These are phyloP conservation scores for Mesoligia furuncula DNA, from an alignment of 2,888 invertebrate genomes.

Conservation along the genomic window DNA sequence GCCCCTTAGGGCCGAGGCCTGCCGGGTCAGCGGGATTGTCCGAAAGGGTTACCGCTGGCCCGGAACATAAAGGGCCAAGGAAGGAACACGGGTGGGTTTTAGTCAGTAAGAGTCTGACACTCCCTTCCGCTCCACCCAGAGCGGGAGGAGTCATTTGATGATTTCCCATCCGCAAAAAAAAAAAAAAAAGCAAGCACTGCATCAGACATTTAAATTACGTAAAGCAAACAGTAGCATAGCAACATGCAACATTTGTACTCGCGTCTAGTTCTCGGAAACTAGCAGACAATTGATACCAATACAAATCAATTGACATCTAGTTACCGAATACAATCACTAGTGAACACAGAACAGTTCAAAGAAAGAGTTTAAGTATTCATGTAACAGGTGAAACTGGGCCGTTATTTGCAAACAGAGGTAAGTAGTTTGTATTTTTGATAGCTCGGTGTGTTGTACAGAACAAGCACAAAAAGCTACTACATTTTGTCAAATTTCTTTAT, in stretches of 20 bases:
- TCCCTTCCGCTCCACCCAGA: too few relatives aligned
- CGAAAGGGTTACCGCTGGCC: too few relatives aligned
- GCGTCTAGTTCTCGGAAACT: constrained; percentile 26
- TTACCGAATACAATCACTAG: neutral
- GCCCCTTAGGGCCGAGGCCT: too few relatives aligned
- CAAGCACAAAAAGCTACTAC: too few relatives aligned
- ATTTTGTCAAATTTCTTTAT: too few relatives aligned
- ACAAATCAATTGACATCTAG: constrained; percentile 46
- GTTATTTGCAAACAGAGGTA: neutral
- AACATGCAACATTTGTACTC: neutral
- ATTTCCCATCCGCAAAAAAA: too few relatives aligned
- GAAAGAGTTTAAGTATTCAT: constrained; percentile 15
- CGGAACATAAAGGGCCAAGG: too few relatives aligned
- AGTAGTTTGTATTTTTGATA: neutral
- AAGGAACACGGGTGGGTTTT: too few relatives aligned
- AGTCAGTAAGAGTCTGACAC: too few relatives aligned
- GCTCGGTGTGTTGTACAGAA: too few relatives aligned
- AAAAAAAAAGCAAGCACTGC: constrained; percentile 15
- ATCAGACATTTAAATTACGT: constrained; percentile 35
- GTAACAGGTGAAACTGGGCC: neutral
- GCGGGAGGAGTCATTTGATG: too few relatives aligned
- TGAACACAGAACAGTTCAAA: constrained; percentile 17
- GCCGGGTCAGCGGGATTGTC: too few relatives aligned
- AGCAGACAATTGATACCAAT: constrained; percentile 8
- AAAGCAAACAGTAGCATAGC: neutral